These are phyloP conservation scores for Muschampia plurimacula DNA, from an alignment of 2,888 invertebrate genomes.

Conservation along the genomic window DNA sequence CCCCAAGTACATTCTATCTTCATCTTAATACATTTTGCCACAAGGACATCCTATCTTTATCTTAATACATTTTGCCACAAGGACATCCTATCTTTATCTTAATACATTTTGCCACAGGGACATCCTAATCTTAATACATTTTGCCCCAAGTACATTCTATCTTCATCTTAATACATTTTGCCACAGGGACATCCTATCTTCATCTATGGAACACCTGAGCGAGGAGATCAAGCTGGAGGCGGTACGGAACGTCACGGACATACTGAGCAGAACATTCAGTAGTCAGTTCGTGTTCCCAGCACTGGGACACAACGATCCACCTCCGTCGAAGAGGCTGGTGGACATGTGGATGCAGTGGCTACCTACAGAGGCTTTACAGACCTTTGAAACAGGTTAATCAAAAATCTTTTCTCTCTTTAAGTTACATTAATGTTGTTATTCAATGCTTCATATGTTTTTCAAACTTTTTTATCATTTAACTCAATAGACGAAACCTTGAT, in stretches of 20 bases:
- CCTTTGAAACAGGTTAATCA: slow-evolving; percentile 91
- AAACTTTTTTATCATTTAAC: too few relatives aligned
- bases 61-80: slow-evolving; percentile 83
- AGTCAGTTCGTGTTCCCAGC: slow-evolving; percentile 96
- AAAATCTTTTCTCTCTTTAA: neutral
- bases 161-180: too few relatives aligned
- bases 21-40: too few relatives aligned
- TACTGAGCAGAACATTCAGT: slow-evolving; percentile 92
- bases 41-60: too few relatives aligned
- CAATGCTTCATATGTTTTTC: too few relatives aligned
- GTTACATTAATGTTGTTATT: too few relatives aligned
- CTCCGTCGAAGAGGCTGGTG: slow-evolving; percentile 87
- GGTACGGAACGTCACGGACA: slow-evolving; percentile 92
- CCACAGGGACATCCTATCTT: slow-evolving; percentile 93
- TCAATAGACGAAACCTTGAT: too few relatives aligned
- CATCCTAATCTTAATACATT: too few relatives aligned
- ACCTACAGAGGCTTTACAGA: slow-evolving; percentile 92
- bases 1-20: too few relatives aligned
- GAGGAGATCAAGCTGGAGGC: slow-evolving; percentile 90
- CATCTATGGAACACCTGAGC: slow-evolving; percentile 88
- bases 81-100: slow-evolving; percentile 93
- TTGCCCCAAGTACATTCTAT: too few relatives aligned
- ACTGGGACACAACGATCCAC: slow-evolving; percentile 95
- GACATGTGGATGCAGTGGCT: slow-evolving; percentile 94
- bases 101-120: too few relatives aligned